phyloP scores from a whole-genome alignment of 2,113 vertebrate genomes.

The Gallinago jamesoni region DNA sequence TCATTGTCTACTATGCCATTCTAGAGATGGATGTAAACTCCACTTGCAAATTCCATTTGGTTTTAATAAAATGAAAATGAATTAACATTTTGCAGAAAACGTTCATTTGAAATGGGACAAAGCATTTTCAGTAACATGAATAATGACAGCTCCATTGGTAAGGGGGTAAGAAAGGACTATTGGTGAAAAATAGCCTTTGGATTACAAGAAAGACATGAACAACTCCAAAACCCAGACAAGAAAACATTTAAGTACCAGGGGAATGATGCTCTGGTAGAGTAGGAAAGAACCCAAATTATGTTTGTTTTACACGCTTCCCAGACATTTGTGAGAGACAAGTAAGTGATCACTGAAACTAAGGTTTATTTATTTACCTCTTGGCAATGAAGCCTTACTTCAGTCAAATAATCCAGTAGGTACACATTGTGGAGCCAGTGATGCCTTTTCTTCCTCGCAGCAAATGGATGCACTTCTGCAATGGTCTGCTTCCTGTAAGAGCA shows the following conservation, averaged over 20 bases:
- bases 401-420: neutral
- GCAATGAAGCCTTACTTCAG: conserved; percentile 13
- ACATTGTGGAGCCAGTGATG: neutral
- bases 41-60: conserved; percentile 32
- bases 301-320: neutral
- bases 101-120: conserved; percentile 29
- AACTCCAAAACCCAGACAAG: neutral
- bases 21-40: conserved; percentile 24
- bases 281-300: neutral
- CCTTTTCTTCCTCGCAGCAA: conserved; percentile 16
- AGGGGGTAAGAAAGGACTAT: neutral
- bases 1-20: conserved; percentile 30
- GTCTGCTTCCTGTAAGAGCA: conserved; percentile 11
- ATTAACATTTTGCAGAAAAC: conserved; percentile 42
- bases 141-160: conserved; percentile 7
- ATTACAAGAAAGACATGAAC: neutral
- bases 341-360: neutral
- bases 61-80: conserved; percentile 61
- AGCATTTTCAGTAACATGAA: neutral
- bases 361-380: conserved; percentile 54
- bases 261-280: neutral
- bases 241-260: neutral
- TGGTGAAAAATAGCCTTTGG: neutral
- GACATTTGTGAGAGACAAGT: conserved; percentile 6
- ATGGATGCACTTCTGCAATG: neutral